Percentiles rank a stretch among this genome's conserved stretches.
phyloP scores from a whole-genome alignment of 2,797 vertebrate species.

The Setipinna tenuifilis region DNA sequence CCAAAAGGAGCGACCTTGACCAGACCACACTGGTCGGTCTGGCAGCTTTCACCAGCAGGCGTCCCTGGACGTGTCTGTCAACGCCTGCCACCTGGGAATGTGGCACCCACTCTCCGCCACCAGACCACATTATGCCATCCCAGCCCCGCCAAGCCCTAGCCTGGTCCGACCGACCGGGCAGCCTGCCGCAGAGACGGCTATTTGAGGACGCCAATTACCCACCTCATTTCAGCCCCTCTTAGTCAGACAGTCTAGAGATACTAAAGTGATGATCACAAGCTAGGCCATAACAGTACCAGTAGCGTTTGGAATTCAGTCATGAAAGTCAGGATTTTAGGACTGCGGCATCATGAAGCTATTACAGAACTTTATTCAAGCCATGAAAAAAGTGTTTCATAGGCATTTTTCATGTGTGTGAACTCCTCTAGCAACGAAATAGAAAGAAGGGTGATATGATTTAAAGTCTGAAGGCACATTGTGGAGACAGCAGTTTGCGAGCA shows the following conservation, averaged over 20 bases:
- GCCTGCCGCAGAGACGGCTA: neutral
- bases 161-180: slow-evolving; percentile 31
- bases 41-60: slow-evolving; percentile 68
- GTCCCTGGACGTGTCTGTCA: slow-evolving; percentile 72
- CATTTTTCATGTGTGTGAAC: too few relatives aligned
- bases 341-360: too few relatives aligned
- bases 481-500: neutral
- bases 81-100: slow-evolving; percentile 79
- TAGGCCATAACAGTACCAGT: too few relatives aligned
- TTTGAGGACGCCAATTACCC: slow-evolving; percentile 11
- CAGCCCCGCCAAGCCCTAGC: slow-evolving; percentile 13
- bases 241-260: neutral
- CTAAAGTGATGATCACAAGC: too few relatives aligned
- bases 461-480: neutral
- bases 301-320: too few relatives aligned
- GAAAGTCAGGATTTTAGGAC: too few relatives aligned
- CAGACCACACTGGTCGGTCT: slow-evolving; percentile 55
- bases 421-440: too few relatives aligned
- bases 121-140: slow-evolving; percentile 57
- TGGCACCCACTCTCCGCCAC: slow-evolving; percentile 76
- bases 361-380: too few relatives aligned
- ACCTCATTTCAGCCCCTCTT: neutral
- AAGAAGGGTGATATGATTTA: neutral
- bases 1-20: slow-evolving; percentile 62
- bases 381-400: too few relatives aligned